Evolutionary conservation across 1,140 invertebrate genomes (phyloP), one percentile per base, ranked within the genome.

Genomic region (Potamilus streckersoni): DNA sequence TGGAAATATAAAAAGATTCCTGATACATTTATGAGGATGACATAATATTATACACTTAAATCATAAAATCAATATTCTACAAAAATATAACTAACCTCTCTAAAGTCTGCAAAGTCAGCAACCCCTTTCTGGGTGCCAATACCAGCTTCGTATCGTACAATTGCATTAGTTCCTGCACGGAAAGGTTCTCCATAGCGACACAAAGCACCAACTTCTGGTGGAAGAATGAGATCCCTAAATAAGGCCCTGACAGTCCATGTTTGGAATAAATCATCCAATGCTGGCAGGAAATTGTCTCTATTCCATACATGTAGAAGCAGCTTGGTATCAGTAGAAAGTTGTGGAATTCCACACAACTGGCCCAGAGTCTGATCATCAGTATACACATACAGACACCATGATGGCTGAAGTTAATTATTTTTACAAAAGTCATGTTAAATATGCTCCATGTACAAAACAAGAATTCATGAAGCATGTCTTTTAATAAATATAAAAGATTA

Each of bases 171-270:
- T 15, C 78, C 80, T 60, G 75, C 80, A 59, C 66, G 69, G 67
- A 79, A 80, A 27, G 73, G 75, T n/a, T 80, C 55, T 19, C 74
- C 78, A 73, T 76, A 79, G 19, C 80, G 75, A 68, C 80, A 82
- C 16, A 73, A 20, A 1, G 58, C 61, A 38, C 62, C 63, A 1
- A 57, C 57, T 19, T 63, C 27, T 59, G 80, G 75, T 15, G 80
- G 80, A 62, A 82, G 66, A 16, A 69, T 60, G 0, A 82, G 57
- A n/a, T 71, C 20, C 23, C 67, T 76, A 59, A 82, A 80, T 19
- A 4, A 64, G 17, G 80, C 78, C 15, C 17, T 55, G 4, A 69
- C 58, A 64, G 69, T 19, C 78, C 78, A 82, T 17, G 75, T 27
- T 55, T 74, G 56, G 38, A 69, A 74, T 49, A 49, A 49, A 61